Evolutionary conservation across 2,888 invertebrate species (phyloP).

Genomic region (Limenitis camilla): DNA sequence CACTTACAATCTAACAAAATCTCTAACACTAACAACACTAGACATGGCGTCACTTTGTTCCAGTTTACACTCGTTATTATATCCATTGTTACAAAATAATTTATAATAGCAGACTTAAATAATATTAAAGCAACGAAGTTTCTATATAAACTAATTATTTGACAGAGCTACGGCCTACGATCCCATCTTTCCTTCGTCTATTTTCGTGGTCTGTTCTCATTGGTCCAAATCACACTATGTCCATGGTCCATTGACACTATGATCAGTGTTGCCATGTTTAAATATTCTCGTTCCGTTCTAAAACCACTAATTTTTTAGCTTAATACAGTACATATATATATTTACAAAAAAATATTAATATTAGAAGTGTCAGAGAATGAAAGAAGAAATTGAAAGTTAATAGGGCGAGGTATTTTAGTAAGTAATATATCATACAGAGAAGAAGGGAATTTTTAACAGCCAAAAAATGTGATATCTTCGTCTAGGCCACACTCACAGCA

Average conservation of each 20-base stretch:
- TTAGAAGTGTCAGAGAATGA: too few species aligned
- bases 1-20: conserved; percentile 79
- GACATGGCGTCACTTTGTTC: conserved; percentile 79
- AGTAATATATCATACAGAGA: too few species aligned
- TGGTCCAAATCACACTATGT: conserved; percentile 69
- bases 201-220: conserved; percentile 56
- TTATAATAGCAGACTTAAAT: conserved; percentile 42
- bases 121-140: conserved; percentile 35
- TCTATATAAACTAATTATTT: conserved; percentile 41
- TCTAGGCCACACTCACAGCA: too few species aligned
- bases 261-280: not conserved
- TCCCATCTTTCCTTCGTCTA: conserved; percentile 68
- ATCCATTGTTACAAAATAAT: conserved; percentile 63
- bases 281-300: too few species aligned
- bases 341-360: too few species aligned
- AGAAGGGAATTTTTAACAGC: too few species aligned
- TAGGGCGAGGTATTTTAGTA: too few species aligned
- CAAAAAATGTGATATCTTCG: too few species aligned
- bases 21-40: conserved; percentile 79
- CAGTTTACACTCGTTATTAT: conserved; percentile 72
- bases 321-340: too few species aligned
- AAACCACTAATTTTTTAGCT: too few species aligned
- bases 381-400: too few species aligned
- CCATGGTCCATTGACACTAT: conserved; percentile 12
- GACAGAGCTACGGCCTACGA: conserved; percentile 60